A percentile compares a stretch with the other conserved stretches of the same genome.
Evolutionary conservation across 2,888 invertebrate species (phyloP).

Genomic region (Lycophotia porphyrea): DNA sequence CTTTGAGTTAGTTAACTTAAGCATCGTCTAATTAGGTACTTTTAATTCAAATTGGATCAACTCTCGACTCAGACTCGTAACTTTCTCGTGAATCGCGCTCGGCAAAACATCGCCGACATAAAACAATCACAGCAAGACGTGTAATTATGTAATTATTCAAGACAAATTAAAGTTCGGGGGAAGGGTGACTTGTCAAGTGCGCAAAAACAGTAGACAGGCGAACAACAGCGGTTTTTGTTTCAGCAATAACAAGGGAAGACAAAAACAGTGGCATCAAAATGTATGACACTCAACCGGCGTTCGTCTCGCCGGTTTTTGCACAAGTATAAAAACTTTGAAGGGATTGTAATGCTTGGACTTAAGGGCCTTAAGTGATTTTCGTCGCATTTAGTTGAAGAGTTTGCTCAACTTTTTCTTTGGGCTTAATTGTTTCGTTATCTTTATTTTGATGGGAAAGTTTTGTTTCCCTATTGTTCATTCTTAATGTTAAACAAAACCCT

Average conservation of each 20-base stretch:
- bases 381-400: constrained; percentile 81
- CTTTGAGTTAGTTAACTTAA: constrained; percentile 74
- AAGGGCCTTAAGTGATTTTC: constrained; percentile 76
- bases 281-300: constrained; percentile 83
- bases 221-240: constrained; percentile 84
- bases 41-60: constrained; percentile 76
- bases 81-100: constrained; percentile 66
- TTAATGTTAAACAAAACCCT: constrained; percentile 30
- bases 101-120: constrained; percentile 69
- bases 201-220: constrained; percentile 86
- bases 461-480: constrained; percentile 51
- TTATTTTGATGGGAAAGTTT: constrained; percentile 70
- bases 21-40: constrained; percentile 76
- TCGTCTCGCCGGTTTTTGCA: constrained; percentile 77
- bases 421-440: constrained; percentile 82
- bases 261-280: constrained; percentile 86
- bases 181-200: constrained; percentile 84
- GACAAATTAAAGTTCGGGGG: constrained; percentile 81
- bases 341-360: constrained; percentile 76
- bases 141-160: constrained; percentile 87
- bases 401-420: constrained; percentile 75
- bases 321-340: constrained; percentile 77
- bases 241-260: constrained; percentile 79
- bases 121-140: constrained; percentile 74
- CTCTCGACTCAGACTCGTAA: constrained; percentile 64